A percentile compares a stretch with the other conserved stretches of the same genome.
Evolutionary conservation across 2,888 invertebrate genomes (phyloP).

Genomic region (Pristionchus fissidentatus): DNA sequence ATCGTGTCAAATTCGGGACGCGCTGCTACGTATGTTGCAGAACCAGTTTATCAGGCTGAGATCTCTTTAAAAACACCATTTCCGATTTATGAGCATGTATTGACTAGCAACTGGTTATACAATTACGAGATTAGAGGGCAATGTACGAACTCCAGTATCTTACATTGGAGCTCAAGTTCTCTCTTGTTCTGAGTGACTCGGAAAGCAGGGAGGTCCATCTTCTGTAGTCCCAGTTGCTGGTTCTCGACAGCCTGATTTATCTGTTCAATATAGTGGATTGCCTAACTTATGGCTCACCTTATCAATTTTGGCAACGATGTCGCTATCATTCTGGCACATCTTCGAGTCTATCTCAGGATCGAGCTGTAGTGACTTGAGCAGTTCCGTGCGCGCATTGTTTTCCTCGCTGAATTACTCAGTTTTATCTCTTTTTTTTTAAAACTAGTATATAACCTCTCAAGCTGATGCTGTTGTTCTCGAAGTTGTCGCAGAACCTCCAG

Average conservation of each 20-base stretch:
- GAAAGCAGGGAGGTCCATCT: conserved; percentile 49
- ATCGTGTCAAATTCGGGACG: background rate
- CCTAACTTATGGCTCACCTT: background rate
- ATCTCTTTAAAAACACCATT: too few species aligned
- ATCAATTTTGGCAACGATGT: conserved; percentile 21
- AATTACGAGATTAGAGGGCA: background rate
- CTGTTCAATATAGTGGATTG: background rate
- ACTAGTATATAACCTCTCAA: conserved; percentile 45
- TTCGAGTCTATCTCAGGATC: conserved; percentile 51
- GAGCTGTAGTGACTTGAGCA: conserved; percentile 45
- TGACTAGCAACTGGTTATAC: background rate
- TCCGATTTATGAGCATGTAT: too few species aligned
- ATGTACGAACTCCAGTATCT: conserved; percentile 51
- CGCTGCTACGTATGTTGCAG: too few species aligned
- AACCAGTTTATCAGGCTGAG: too few species aligned
- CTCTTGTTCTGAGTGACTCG: conserved; percentile 51
- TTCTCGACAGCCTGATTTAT: conserved; percentile 45
- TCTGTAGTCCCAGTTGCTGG: conserved; percentile 50
- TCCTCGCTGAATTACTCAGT: conserved; percentile 39
- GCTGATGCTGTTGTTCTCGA: conserved; percentile 49
- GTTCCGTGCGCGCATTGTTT: conserved; percentile 44
- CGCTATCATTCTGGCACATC: conserved; percentile 48
- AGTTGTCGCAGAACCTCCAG: conserved; percentile 43
- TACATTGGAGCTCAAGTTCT: conserved; percentile 53
- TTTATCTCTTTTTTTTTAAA: background rate